Conservation (phyloP, 2,888 invertebrate species). For the Agriopis aurantiaria region DNA sequence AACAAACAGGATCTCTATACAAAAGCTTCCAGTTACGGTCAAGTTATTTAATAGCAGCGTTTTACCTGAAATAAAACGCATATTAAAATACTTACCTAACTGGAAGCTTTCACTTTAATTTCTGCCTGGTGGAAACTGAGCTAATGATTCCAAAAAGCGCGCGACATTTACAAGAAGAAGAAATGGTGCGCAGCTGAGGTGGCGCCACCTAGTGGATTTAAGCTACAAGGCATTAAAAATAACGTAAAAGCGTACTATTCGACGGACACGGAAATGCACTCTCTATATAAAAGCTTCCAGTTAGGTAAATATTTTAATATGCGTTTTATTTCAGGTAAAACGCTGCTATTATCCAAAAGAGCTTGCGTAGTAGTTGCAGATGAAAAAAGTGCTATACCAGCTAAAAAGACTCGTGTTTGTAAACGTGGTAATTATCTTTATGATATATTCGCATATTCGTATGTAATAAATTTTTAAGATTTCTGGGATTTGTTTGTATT, state of each 20-base stretch:
- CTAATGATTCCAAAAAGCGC: not conserved
- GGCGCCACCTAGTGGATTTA: not conserved
- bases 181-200: not conserved
- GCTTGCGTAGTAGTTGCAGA: no score
- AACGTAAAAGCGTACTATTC: not conserved
- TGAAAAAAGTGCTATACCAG: no score
- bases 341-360: constrained; percentile 17
- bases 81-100: constrained; percentile 35
- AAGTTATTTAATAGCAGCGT: no score
- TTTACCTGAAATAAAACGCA: constrained; percentile 36
- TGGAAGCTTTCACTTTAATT: constrained; percentile 24
- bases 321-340: constrained; percentile 6
- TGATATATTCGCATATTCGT: no score
- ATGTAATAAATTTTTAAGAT: no score
- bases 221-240: not conserved
- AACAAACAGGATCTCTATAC: constrained; percentile 15
- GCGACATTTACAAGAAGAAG: not conserved
- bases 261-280: not conserved
- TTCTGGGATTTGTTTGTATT: no score
- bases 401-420: no score
- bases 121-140: not conserved
- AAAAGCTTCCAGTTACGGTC: constrained; percentile 31
- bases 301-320: no score
- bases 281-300: not conserved
- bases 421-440: no score